These are phyloP conservation scores for Mesembrinibis cayennensis DNA, from an alignment of 2,113 vertebrate genomes.

Conservation along the genomic window DNA sequence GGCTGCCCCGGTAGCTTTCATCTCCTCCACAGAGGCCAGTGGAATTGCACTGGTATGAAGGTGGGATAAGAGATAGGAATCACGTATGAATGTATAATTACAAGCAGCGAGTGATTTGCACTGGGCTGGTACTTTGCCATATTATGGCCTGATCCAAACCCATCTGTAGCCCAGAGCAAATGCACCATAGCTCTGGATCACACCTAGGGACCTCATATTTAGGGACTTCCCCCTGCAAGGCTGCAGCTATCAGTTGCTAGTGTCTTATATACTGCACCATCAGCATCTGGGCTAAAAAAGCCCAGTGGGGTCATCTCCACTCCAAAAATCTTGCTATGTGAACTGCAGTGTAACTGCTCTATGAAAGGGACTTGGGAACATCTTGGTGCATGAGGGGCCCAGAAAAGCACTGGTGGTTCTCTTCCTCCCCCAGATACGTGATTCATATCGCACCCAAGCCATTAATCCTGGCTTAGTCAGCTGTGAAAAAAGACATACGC, in stretches of 20 bases:
- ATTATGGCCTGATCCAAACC: neutral
- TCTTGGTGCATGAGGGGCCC: neutral
- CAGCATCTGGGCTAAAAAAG: neutral
- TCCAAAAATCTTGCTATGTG: neutral
- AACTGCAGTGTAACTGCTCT: neutral
- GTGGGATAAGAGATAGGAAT: neutral
- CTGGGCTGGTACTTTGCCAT: neutral
- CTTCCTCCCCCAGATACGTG: neutral
- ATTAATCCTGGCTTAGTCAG: neutral
- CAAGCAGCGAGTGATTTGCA: neutral
- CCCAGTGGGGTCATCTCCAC: too few relatives aligned
- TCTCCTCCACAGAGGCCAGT: neutral
- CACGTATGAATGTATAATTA: accelerated
- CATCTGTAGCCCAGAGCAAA: neutral
- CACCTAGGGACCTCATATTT: neutral
- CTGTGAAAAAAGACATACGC: neutral
- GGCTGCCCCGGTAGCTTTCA: neutral
- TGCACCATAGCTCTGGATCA: neutral
- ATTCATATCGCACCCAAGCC: neutral
- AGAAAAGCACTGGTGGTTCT: neutral
- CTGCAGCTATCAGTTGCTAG: neutral
- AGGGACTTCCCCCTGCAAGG: neutral
- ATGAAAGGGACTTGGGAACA: neutral
- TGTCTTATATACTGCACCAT: neutral
- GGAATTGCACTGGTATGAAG: neutral